Evolutionary conservation across 2,888 invertebrate genomes (phyloP), one percentile per base, ranked within the genome.

Genomic region (Epistrophe eligans): DNA sequence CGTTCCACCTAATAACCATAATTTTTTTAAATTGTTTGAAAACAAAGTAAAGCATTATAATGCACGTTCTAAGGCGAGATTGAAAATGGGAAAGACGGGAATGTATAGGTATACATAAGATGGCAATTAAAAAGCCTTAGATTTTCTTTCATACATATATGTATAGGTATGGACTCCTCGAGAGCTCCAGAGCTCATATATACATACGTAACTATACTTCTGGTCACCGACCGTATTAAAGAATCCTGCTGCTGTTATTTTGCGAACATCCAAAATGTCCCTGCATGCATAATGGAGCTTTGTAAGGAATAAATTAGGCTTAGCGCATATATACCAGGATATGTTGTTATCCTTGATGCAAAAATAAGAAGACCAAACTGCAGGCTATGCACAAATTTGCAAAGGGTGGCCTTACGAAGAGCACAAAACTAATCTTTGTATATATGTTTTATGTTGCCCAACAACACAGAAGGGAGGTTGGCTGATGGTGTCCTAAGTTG

Each of bases 281-380:
- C 38, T 62, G 71, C 73, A 87, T 79, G 48, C 66, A 79, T 83
- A 45, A 76, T 48, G 64, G 40, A 60, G 66, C 50, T 72, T 76
- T 79, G 76, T 62, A 67, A 11, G 48, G 60, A 76, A 83, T 87
- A 87, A 79, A 87, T 83, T 79, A 58, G 79, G 35, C 76, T 87
- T 66, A 87, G 71, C 60, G 8, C 10, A 24, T 24, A 24, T 24
- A 24, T 24, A 15, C 17, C 28, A 50, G 72, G 83, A 76, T n/a
- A n/a, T 83, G 66, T 79, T 76, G 87, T 76, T 82, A 83, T 60
- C 76, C 71, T 52, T 45, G 35, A 35, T 35, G 28, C 19, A 82
- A 71, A 70, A 62, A 72, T 17, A 48, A 62, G 64, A 79, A 19
- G 55, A 79, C 72, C 67, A 76, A 83, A 58, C 40, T 87, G 74